Evolutionary conservation across 2,797 vertebrate genomes (phyloP), one percentile per base, ranked within the genome.

Genomic region (Hozukius guyotensis): DNA sequence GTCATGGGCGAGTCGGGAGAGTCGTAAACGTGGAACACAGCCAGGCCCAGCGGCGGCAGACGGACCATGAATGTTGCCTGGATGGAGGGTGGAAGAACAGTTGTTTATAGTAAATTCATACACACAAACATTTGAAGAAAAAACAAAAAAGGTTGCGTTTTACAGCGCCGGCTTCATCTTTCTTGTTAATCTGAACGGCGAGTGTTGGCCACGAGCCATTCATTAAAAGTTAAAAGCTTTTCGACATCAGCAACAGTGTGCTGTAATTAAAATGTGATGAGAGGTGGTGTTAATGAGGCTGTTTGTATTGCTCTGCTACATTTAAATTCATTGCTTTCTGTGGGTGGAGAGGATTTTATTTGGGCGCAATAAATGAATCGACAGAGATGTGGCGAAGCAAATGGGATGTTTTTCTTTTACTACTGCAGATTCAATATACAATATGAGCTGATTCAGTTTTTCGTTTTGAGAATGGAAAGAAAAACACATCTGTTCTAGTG

Each of bases 21-120:
- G 83, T 95, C 95, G 24, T 97, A 97, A 36, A 99, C 84, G 86
- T 98, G 97, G 91, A 99, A 97, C 84, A 99, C 91, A 0, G 96
- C 93, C 78, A 99, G 94, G 76, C 97, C 97, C 75, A 99, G 94
- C 0, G 97, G 94, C 0, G 98, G 97, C 61, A 99, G 94, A 7
- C 97, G 97, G 4, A 96, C 90, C 88, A 97, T 96, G 88, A 99
- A 93, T 0, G 97, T 97, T 2, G 97, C 97, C 98, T 99, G 94
- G 0, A 0, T 14, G 72, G 61, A 25, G 1, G 6, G 1, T 25
- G 20, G 13, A 62, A 64, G 22, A 49, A 49, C 2, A 25, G 7
- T 25, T 16, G 22, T n/a, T n/a, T n/a, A n/a, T n/a, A n/a, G 24
- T 1, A 5, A 65, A n/a, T 29, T 20, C 63, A 57, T 16, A 70